Percentiles rank a stretch among this genome's conserved stretches.
These are phyloP conservation scores for Motacilla alba DNA, from an alignment of 2,113 vertebrate genomes.

Conservation along the genomic window DNA sequence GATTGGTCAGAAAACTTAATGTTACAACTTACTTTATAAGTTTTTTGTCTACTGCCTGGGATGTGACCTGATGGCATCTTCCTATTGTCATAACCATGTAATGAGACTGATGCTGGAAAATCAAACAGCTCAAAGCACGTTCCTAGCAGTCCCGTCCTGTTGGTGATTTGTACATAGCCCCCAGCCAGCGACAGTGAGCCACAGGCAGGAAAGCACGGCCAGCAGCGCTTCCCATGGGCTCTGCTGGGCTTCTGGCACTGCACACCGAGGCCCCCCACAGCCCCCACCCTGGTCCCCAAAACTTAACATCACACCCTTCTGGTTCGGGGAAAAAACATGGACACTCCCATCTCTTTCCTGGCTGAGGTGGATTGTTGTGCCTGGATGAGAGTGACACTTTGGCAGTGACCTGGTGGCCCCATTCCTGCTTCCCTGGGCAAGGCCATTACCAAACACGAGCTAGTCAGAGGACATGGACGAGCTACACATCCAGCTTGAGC, in stretches of 20 bases:
- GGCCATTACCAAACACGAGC: fast-evolving
- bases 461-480: fast-evolving
- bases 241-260: neutral
- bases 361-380: neutral
- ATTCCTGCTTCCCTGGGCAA: neutral
- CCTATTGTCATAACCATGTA: too few species aligned
- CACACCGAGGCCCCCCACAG: fast-evolving
- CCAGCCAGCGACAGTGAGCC: neutral
- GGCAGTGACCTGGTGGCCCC: neutral
- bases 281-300: fast-evolving
- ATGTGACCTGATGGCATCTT: too few species aligned
- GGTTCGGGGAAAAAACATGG: neutral
- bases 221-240: fast-evolving
- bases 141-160: too few species aligned
- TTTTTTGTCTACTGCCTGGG: too few species aligned
- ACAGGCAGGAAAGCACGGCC: fast-evolving
- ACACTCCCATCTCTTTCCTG: neutral
- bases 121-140: too few species aligned
- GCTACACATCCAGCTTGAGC: fast-evolving
- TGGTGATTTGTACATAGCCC: too few species aligned
- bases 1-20: too few species aligned
- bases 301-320: neutral
- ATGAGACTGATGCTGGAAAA: too few species aligned
- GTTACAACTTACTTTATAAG: too few species aligned
- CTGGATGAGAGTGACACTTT: neutral